Evolutionary conservation across 1,140 invertebrate species (phyloP).

Genomic region (Dinoponera quadriceps): DNA sequence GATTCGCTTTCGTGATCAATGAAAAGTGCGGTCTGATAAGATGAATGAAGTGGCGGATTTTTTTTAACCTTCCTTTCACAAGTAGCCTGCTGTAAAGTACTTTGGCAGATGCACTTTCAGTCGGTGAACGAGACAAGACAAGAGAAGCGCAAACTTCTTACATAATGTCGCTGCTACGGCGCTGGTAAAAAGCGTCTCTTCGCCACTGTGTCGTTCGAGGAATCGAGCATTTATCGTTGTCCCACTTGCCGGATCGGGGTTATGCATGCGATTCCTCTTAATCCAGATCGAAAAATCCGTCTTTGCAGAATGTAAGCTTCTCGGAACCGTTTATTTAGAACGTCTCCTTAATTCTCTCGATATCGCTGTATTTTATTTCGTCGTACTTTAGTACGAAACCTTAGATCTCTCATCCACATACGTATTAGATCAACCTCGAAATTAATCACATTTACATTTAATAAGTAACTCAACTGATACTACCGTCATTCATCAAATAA

Average conservation of each 20-base stretch:
- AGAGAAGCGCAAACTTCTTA: slow-evolving; percentile 18
- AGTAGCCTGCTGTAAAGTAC: not conserved
- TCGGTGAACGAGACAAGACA: not conserved
- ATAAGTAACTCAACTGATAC: not conserved
- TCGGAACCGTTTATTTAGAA: slow-evolving; percentile 27
- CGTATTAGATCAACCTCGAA: not conserved
- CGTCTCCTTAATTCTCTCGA: not conserved
- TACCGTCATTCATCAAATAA: too few relatives aligned
- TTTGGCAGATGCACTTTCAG: slow-evolving; percentile 21
- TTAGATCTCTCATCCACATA: not conserved
- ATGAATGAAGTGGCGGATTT: slow-evolving; percentile 1
- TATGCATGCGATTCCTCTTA: not conserved
- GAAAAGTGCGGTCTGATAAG: not conserved
- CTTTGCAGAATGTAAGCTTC: slow-evolving; percentile 4
- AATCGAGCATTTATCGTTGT: slow-evolving; percentile 42
- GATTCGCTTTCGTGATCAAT: not conserved
- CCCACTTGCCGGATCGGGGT: slow-evolving; percentile 7
- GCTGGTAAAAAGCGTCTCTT: slow-evolving; percentile 38
- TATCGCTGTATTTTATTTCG: not conserved
- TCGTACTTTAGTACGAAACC: not conserved
- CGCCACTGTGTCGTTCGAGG: slow-evolving; percentile 14
- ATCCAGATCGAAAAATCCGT: slow-evolving; percentile 36
- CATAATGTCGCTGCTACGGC: not conserved
- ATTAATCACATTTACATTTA: not conserved
- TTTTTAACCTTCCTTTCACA: slow-evolving; percentile 27